phyloP scores from a whole-genome alignment of 2,113 vertebrate species.

The Notechis scutatus region DNA sequence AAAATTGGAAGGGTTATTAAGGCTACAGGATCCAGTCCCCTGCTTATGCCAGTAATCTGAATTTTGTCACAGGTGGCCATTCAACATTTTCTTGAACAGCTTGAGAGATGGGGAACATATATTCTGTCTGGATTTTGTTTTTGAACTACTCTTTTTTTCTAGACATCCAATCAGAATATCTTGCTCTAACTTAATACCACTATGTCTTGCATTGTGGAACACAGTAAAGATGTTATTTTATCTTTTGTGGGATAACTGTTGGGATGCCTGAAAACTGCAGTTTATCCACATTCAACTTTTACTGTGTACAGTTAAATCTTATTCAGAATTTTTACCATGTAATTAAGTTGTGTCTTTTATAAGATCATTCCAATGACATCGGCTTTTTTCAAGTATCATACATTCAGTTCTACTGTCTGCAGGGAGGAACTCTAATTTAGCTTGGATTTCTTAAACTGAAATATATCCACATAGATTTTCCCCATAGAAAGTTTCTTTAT shows the following conservation, averaged over 20 bases:
- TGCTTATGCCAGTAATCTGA: neutral
- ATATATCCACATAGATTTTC: neutral
- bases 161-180: neutral
- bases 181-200: neutral
- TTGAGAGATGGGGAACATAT: neutral
- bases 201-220: neutral
- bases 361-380: neutral
- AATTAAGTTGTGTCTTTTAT: neutral
- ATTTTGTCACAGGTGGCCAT: neutral
- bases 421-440: neutral
- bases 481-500: neutral
- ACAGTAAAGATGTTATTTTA: neutral
- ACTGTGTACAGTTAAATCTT: neutral
- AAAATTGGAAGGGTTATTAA: neutral
- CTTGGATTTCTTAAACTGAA: neutral
- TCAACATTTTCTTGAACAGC: neutral
- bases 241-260: neutral
- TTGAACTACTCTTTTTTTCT: neutral
- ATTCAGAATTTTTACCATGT: neutral
- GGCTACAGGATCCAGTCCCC: neutral
- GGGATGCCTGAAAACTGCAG: neutral
- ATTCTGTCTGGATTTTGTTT: neutral
- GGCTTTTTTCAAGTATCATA: neutral
- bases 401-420: neutral
- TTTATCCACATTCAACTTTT: neutral